A percentile compares a stretch with the other conserved stretches of the same genome.
These are phyloP conservation scores for Zaprionus inermis DNA, from an alignment of 1,140 invertebrate genomes.

Conservation along the genomic window DNA sequence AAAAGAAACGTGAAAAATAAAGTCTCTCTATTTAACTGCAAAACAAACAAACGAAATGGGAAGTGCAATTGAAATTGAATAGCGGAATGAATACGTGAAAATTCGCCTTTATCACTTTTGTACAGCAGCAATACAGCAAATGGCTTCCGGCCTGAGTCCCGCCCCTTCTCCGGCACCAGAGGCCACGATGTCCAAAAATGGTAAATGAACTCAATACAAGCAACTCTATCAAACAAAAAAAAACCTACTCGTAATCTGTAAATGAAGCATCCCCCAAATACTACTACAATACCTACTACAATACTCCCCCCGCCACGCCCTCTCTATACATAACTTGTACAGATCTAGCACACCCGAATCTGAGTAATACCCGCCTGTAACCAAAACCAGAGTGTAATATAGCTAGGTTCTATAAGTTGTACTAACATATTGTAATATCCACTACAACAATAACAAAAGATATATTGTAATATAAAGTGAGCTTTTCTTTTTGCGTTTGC, in stretches of 20 bases:
- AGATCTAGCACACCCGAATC: constrained; percentile 43
- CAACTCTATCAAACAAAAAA: constrained; percentile 51
- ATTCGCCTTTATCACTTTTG: constrained; percentile 26
- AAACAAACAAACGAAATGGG: constrained; percentile 41
- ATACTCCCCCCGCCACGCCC: constrained; percentile 5
- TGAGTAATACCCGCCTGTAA: constrained; percentile 31
- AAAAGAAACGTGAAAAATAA: constrained; percentile 74
- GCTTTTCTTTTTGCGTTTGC: constrained; percentile 54
- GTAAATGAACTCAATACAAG: constrained; percentile 63
- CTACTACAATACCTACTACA: constrained; percentile 13
- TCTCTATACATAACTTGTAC: constrained; percentile 34
- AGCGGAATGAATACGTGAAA: constrained; percentile 9
- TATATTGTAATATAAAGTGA: constrained; percentile 65
- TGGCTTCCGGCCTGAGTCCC: constrained; percentile 11
- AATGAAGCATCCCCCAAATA: constrained; percentile 38
- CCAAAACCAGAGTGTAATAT: constrained; percentile 59
- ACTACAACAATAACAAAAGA: constrained; percentile 61
- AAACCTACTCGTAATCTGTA: constrained; percentile 28
- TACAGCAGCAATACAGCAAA: constrained; percentile 34
- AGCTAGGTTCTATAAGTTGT: constrained; percentile 68
- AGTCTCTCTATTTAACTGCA: constrained; percentile 83
- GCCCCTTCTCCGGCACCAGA: constrained; percentile 26
- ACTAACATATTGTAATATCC: constrained; percentile 57
- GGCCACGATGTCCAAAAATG: constrained; percentile 53
- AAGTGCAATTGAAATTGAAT: constrained; percentile 1